These are phyloP conservation scores for Lemur catta DNA, from an alignment of 2,797 vertebrate genomes.

Conservation along the genomic window DNA sequence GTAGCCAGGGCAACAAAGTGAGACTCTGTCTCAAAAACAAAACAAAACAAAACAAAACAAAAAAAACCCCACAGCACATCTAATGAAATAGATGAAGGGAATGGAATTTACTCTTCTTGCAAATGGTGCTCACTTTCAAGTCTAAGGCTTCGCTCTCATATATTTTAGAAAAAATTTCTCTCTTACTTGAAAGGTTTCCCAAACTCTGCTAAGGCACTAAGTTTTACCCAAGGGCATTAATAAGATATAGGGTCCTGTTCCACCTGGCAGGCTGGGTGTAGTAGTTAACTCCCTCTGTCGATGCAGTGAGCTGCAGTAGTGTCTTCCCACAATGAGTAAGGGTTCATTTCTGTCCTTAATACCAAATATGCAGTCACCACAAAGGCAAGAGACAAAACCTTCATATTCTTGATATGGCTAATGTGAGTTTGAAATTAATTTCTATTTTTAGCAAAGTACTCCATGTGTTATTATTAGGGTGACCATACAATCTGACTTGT, in stretches of 20 bases:
- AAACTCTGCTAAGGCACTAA: background rate
- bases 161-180: background rate
- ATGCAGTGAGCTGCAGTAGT: background rate
- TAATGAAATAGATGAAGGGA: background rate
- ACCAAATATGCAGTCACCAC: background rate
- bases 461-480: background rate
- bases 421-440: background rate
- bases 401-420: background rate
- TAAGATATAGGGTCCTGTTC: background rate
- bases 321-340: background rate
- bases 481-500: background rate
- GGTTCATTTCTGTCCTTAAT: background rate
- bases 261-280: background rate
- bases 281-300: background rate
- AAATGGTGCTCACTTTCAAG: background rate
- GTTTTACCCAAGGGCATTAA: background rate
- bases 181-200: background rate
- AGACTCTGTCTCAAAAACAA: no score
- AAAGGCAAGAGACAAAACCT: background rate
- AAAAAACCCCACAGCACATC: background rate
- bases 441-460: background rate
- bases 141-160: background rate
- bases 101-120: background rate
- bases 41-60: no score
- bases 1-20: no score